A percentile compares a stretch with the other conserved stretches of the same genome.
phyloP scores from a whole-genome alignment of 2,888 invertebrate genomes.

The Empis stercorea region DNA sequence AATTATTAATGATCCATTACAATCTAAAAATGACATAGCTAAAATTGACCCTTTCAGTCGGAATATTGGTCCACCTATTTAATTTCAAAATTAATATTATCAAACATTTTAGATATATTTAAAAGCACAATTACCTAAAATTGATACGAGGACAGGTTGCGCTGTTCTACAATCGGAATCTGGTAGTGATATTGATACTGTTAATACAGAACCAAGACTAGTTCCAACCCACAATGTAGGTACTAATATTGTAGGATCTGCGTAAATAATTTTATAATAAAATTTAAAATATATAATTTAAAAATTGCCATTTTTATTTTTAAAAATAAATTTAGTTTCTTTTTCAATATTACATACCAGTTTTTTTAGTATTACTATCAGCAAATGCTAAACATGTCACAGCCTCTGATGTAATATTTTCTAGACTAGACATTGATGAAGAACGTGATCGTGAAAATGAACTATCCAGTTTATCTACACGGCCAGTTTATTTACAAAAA shows the following conservation, averaged over 20 bases:
- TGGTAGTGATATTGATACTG: slow-evolving; percentile 75
- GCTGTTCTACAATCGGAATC: slow-evolving; percentile 68
- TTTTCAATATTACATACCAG: slow-evolving; percentile 51
- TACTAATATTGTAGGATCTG: slow-evolving; percentile 67
- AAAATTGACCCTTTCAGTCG: slow-evolving; percentile 91
- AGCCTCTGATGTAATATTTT: slow-evolving; percentile 92
- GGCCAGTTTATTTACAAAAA: slow-evolving; percentile 27
- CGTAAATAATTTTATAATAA: too few relatives aligned
- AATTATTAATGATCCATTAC: slow-evolving; percentile 82
- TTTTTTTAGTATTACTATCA: slow-evolving; percentile 88
- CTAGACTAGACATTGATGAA: slow-evolving; percentile 95
- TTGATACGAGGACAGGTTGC: slow-evolving; percentile 77
- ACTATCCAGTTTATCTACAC: slow-evolving; percentile 92
- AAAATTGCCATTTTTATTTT: too few relatives aligned
- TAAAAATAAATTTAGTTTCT: too few relatives aligned
- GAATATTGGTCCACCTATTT: slow-evolving; percentile 84
- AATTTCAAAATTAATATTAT: neutral
- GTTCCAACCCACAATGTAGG: slow-evolving; percentile 98
- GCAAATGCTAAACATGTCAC: slow-evolving; percentile 93
- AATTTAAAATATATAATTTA: too few relatives aligned
- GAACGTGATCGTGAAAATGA: slow-evolving; percentile 93
- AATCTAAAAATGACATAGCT: slow-evolving; percentile 91
- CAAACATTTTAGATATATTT: slow-evolving; percentile 19
- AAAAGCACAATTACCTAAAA: slow-evolving; percentile 79
- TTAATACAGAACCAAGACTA: slow-evolving; percentile 89